These are phyloP conservation scores for Dolomedes plantarius DNA, from an alignment of 2,888 invertebrate genomes.

Conservation along the genomic window DNA sequence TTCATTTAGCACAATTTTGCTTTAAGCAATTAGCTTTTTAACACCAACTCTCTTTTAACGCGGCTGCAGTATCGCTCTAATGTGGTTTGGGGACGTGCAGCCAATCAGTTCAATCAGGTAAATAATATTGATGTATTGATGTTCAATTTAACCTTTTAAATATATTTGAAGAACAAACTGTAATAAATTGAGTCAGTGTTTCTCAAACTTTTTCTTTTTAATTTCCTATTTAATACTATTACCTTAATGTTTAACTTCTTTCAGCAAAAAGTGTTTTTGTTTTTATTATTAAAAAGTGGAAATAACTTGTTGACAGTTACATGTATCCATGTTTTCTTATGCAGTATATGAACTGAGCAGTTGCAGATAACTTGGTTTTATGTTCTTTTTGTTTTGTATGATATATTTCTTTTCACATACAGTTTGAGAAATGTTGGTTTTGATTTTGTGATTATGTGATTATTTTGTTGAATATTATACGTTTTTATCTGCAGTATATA, in stretches of 20 bases:
- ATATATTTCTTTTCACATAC: not conserved
- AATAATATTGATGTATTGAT: constrained; percentile 18
- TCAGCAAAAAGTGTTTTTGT: too few relatives aligned
- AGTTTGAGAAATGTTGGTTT: constrained; percentile 4
- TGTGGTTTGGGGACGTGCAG: constrained; percentile 16
- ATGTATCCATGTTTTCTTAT: too few relatives aligned
- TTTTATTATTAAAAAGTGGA: too few relatives aligned
- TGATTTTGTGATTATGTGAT: not conserved
- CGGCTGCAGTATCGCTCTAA: constrained; percentile 12
- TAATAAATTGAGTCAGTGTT: not conserved
- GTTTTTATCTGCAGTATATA: too few relatives aligned
- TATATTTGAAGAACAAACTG: not conserved
- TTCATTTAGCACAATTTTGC: constrained; percentile 6
- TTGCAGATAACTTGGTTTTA: too few relatives aligned
- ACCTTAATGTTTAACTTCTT: too few relatives aligned
- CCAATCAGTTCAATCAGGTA: constrained; percentile 10
- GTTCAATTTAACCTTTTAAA: too few relatives aligned
- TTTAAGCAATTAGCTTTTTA: constrained; percentile 15
- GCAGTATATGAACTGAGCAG: too few relatives aligned
- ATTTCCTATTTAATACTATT: not conserved
- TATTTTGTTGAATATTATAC: too few relatives aligned
- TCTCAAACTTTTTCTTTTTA: not conserved
- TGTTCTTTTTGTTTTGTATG: not conserved
- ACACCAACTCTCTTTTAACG: constrained; percentile 11
- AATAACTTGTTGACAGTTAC: too few relatives aligned